phyloP scores from a whole-genome alignment of 64 coral and sea anemone genomes.

The Exaiptasia diaphana region DNA sequence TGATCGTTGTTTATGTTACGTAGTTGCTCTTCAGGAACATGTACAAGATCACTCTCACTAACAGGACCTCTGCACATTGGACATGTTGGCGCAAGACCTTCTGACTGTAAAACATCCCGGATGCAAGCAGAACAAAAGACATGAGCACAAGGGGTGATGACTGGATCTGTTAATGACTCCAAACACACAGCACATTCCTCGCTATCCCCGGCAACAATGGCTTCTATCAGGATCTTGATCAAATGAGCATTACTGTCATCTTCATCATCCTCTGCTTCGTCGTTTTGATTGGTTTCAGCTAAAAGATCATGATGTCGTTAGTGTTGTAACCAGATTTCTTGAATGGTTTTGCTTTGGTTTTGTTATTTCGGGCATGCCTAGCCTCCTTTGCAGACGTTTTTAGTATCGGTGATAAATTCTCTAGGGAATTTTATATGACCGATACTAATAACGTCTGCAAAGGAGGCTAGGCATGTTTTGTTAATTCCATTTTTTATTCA shows the following conservation, averaged over 20 bases:
- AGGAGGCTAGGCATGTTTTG: too few species aligned
- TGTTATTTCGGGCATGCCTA: neutral
- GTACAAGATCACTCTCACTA: slow-evolving; percentile 67
- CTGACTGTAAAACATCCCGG: slow-evolving; percentile 70
- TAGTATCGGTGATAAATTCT: too few species aligned
- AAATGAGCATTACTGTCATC: slow-evolving; percentile 51
- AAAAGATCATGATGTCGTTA: slow-evolving; percentile 24
- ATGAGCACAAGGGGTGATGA: slow-evolving; percentile 83
- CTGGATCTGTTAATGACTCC: slow-evolving; percentile 70
- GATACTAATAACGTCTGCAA: too few species aligned
- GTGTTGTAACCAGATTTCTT: slow-evolving; percentile 58
- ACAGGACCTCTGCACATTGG: slow-evolving; percentile 73
- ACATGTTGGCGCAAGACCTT: slow-evolving; percentile 49
- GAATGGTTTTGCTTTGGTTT: neutral
- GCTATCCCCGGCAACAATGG: slow-evolving; percentile 59
- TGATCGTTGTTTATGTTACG: slow-evolving; percentile 48
- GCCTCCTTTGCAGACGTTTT: too few species aligned
- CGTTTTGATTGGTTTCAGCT: neutral
- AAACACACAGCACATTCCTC: slow-evolving; percentile 83
- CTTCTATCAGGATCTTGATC: slow-evolving; percentile 63
- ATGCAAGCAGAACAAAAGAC: slow-evolving; percentile 77
- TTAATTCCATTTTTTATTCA: too few species aligned
- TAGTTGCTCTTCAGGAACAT: slow-evolving; percentile 52
- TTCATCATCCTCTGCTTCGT: slow-evolving; percentile 47
- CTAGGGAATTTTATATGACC: too few species aligned